phyloP scores from a whole-genome alignment of 2,113 vertebrate genomes.

The Megaceryle torquata region DNA sequence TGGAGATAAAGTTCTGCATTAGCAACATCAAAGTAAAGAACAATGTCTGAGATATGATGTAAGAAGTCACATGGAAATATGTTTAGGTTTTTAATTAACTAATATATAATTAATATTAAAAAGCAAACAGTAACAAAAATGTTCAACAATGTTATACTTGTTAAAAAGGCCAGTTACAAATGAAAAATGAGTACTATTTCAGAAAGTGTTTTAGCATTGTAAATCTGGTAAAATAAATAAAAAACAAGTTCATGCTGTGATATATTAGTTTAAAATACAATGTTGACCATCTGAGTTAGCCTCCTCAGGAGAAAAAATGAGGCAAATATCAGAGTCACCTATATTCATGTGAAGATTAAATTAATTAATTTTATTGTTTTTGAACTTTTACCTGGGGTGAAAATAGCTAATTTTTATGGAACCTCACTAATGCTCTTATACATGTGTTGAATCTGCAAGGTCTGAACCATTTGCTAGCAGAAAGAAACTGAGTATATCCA shows the following conservation, averaged over 20 bases:
- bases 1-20: too few relatives aligned
- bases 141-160: neutral
- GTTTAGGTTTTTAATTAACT: too few relatives aligned
- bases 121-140: constrained; percentile 19
- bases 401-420: neutral
- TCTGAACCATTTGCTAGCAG: neutral
- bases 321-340: neutral
- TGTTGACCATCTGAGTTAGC: neutral
- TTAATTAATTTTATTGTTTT: neutral
- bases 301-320: neutral
- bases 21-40: too few relatives aligned
- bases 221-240: neutral
- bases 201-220: constrained; percentile 12
- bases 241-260: neutral
- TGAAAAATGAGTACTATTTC: constrained; percentile 4
- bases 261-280: constrained; percentile 30
- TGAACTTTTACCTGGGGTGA: neutral
- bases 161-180: neutral
- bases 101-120: too few relatives aligned
- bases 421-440: neutral
- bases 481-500: neutral
- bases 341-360: neutral
- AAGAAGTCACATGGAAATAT: too few relatives aligned
- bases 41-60: too few relatives aligned
- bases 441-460: neutral